Evolutionary conservation across 30 jellyfish, hydroid and myxozoan genomes (phyloP).

Genomic region (Aurelia coerulea): DNA sequence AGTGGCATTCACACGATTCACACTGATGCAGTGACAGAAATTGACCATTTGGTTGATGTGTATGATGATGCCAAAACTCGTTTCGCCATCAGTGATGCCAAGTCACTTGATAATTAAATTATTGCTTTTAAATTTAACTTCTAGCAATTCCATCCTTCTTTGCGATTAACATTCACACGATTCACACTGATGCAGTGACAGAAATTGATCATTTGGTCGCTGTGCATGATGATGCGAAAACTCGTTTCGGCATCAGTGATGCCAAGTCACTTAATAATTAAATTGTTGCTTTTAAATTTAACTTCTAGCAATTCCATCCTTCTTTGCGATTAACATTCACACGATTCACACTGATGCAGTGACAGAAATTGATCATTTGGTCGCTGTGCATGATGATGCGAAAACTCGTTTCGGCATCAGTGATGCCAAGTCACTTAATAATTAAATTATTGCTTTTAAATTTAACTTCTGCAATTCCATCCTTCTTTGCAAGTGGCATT

Average conservation of each 20-base stretch:
- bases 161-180: conserved; percentile 88
- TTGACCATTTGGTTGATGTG: too few relatives aligned
- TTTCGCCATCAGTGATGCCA: too few relatives aligned
- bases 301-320: conserved; percentile 33
- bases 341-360: conserved; percentile 85
- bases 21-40: too few relatives aligned
- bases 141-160: conserved; percentile 44
- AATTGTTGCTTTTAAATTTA: too few relatives aligned
- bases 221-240: conserved; percentile 68
- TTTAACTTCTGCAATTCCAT: too few relatives aligned
- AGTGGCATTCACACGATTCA: too few relatives aligned
- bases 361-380: conserved; percentile 70
- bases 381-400: conserved; percentile 74
- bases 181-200: conserved; percentile 76
- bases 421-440: too few relatives aligned
- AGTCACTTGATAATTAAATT: background rate
- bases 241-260: conserved; percentile 34
- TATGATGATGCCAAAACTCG: too few relatives aligned
- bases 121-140: background rate
- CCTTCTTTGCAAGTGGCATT: too few relatives aligned
- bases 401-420: conserved; percentile 19
- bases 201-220: conserved; percentile 74
- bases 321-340: conserved; percentile 85
- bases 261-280: conserved; percentile 1
- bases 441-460: too few relatives aligned